Percentiles rank a stretch among this genome's conserved stretches.
phyloP scores from a whole-genome alignment of 2,888 invertebrate genomes.

The Allygus modestus region DNA sequence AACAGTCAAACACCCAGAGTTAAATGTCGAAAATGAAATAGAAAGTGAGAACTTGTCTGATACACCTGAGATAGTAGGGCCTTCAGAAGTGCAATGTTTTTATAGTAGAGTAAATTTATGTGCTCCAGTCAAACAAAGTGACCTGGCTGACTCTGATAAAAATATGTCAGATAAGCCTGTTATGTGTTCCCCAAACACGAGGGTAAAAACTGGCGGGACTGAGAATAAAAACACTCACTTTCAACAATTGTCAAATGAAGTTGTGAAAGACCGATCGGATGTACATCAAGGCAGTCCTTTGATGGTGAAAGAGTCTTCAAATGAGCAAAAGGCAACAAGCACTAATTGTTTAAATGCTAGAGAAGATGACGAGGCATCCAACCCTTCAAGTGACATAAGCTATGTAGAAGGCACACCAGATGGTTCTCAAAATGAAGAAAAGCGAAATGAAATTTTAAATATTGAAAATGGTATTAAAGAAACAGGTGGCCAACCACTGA shows the following conservation, averaged over 20 bases:
- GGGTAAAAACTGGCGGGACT: background rate
- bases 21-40: background rate
- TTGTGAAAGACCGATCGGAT: background rate
- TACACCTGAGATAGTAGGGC: slow-evolving; percentile 10
- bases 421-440: slow-evolving; percentile 10
- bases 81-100: background rate
- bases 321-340: background rate
- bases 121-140: background rate
- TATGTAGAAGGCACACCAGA: slow-evolving; percentile 44
- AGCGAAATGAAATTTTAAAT: background rate
- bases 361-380: background rate
- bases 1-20: background rate
- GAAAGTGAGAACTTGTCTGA: background rate
- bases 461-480: background rate
- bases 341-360: background rate
- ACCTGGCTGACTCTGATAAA: background rate
- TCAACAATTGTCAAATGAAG: background rate
- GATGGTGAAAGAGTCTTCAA: background rate
- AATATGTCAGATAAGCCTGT: background rate
- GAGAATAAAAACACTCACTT: background rate
- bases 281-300: background rate
- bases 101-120: background rate
- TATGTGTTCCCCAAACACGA: background rate
- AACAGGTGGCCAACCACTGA: background rate
- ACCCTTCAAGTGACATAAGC: background rate